Evolutionary conservation across 2,888 invertebrate species (phyloP).

Genomic region (Entomobrya multifasciata): DNA sequence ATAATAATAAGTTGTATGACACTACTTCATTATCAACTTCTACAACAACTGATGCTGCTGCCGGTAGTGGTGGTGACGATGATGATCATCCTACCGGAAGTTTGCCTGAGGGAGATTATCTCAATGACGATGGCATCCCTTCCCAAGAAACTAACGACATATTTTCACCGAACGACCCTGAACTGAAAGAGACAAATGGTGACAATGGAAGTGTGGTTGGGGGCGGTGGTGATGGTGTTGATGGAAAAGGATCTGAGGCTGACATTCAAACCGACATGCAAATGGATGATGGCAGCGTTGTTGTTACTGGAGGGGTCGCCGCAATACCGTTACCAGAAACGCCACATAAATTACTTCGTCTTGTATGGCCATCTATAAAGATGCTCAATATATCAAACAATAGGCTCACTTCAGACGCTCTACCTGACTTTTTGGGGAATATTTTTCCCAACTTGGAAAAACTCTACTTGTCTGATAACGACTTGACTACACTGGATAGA

Average conservation of each 20-base stretch:
- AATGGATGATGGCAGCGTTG: conserved; percentile 28
- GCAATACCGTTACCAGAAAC: neutral
- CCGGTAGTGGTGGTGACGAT: neutral
- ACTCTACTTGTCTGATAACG: conserved; percentile 67
- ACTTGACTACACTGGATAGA: conserved; percentile 58
- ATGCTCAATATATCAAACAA: conserved; percentile 67
- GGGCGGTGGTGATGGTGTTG: too few relatives aligned
- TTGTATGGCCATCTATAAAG: conserved; percentile 66
- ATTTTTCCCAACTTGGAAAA: conserved; percentile 74
- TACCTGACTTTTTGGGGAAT: conserved; percentile 63
- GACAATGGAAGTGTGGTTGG: too few relatives aligned
- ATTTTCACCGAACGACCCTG: conserved; percentile 4
- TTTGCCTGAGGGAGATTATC: neutral
- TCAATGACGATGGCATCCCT: neutral
- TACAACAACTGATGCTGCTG: neutral
- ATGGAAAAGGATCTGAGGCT: neutral
- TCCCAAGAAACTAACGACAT: conserved; percentile 54
- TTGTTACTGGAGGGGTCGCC: too few relatives aligned
- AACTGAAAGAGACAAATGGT: too few relatives aligned
- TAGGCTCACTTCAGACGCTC: conserved; percentile 53
- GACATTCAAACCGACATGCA: neutral
- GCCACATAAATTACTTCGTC: conserved; percentile 18
- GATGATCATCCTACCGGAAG: neutral
- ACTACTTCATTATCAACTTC: neutral
- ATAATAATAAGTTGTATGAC: neutral